These are phyloP conservation scores for Diadromus collaris DNA, from an alignment of 2,888 invertebrate species.

Conservation along the genomic window DNA sequence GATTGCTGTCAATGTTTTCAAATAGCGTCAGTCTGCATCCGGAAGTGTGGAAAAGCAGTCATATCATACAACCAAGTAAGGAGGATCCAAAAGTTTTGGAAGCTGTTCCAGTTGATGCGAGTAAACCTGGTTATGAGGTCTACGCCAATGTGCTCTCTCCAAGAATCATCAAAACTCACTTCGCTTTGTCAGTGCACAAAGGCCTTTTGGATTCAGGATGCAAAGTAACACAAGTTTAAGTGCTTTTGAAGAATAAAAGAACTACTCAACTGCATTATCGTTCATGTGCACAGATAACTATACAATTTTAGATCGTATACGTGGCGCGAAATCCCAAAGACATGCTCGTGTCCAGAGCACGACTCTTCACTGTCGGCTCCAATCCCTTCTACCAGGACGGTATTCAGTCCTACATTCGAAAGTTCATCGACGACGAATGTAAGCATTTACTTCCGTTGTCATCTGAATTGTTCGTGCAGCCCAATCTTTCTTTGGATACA, in stretches of 20 bases:
- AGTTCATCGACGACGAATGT: slow-evolving; percentile 2
- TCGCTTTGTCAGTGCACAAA: slow-evolving; percentile 87
- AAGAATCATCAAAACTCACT: slow-evolving; percentile 86
- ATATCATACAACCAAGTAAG: slow-evolving; percentile 75
- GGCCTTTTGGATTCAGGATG: slow-evolving; percentile 56
- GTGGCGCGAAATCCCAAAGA: slow-evolving; percentile 77
- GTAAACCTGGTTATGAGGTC: slow-evolving; percentile 83
- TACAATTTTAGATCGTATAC: slow-evolving; percentile 71
- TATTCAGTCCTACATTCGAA: not conserved
- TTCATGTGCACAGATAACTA: slow-evolving; percentile 2
- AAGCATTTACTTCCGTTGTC: not conserved
- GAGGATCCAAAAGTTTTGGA: slow-evolving; percentile 81
- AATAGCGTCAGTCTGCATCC: slow-evolving; percentile 42
- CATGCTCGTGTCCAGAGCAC: slow-evolving; percentile 72
- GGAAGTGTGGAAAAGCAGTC: slow-evolving; percentile 26
- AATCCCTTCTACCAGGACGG: not conserved
- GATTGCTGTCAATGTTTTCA: not conserved
- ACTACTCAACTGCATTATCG: not conserved
- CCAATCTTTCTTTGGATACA: not conserved
- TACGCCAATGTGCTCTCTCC: slow-evolving; percentile 79
- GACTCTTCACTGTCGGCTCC: slow-evolving; percentile 32
- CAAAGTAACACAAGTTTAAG: slow-evolving; percentile 53
- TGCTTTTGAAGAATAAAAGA: not conserved
- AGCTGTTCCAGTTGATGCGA: slow-evolving; percentile 79
- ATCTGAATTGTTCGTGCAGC: not conserved